A percentile compares a stretch with the other conserved stretches of the same genome.
Conservation (phyloP, 2,888 invertebrate species). For the Drosophila acutilabella region DNA sequence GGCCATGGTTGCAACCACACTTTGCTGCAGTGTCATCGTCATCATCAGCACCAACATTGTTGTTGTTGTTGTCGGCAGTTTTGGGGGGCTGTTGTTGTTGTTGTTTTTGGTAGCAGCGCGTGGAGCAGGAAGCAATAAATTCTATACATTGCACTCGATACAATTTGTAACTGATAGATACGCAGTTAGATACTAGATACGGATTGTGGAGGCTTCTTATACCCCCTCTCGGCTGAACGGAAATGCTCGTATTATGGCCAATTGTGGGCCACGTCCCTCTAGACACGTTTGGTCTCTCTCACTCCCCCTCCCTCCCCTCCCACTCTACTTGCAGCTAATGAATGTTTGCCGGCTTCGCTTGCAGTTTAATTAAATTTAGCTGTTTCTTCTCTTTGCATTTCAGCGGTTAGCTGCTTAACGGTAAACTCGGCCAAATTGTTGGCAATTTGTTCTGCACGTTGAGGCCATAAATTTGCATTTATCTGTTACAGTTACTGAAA, state of each 20-base stretch:
- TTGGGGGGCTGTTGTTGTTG: slow-evolving; percentile 27
- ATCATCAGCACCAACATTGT: slow-evolving; percentile 23
- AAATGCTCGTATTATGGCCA: slow-evolving; percentile 54
- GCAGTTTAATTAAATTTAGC: slow-evolving; percentile 71
- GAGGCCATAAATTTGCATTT: slow-evolving; percentile 75
- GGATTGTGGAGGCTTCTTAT: slow-evolving; percentile 10
- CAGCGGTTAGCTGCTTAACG: slow-evolving; percentile 63
- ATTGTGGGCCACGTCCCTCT: slow-evolving; percentile 35
- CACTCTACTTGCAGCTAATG: slow-evolving; percentile 54
- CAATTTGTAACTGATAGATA: slow-evolving; percentile 81
- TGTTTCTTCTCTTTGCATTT: slow-evolving; percentile 17
- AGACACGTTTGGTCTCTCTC: not conserved
- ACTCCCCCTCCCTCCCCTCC: not conserved
- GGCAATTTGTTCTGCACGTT: slow-evolving; percentile 73
- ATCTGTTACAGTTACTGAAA: slow-evolving; percentile 74
- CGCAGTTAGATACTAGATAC: slow-evolving; percentile 30
- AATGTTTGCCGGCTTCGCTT: slow-evolving; percentile 43
- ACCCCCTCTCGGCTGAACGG: slow-evolving; percentile 46
- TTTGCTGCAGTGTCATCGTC: slow-evolving; percentile 30
- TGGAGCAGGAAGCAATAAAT: slow-evolving; percentile 83
- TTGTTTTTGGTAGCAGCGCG: slow-evolving; percentile 40
- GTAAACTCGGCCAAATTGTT: slow-evolving; percentile 71
- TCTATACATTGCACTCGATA: slow-evolving; percentile 81
- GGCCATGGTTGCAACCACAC: slow-evolving; percentile 26
- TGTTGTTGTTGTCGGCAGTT: slow-evolving; percentile 38